Conservation (phyloP, 1,140 invertebrate genomes). For the Helicoverpa armigera region DNA sequence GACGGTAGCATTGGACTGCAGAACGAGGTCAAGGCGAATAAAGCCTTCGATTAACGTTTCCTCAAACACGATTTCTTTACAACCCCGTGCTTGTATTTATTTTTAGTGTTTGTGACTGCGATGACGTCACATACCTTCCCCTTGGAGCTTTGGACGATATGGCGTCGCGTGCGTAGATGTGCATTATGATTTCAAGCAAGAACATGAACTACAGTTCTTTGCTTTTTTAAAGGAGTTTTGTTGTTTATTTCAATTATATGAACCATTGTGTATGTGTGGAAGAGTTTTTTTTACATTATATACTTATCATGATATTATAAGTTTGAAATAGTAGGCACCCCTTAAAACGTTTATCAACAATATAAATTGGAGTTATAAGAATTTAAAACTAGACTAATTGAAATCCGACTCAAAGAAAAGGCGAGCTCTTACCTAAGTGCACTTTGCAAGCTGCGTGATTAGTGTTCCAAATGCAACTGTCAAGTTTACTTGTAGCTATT, state of each 20-base stretch:
- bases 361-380: neutral
- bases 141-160: conserved; percentile 17
- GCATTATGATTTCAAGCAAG: neutral
- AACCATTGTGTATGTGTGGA: too few relatives aligned
- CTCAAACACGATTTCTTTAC: conserved; percentile 51
- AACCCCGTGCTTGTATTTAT: conserved; percentile 44
- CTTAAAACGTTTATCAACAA: too few relatives aligned
- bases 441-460: neutral
- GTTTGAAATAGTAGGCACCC: too few relatives aligned
- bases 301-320: too few relatives aligned
- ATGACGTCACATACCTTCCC: conserved; percentile 32
- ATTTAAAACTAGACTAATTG: neutral
- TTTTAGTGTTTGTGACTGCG: conserved; percentile 19
- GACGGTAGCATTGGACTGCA: conserved; percentile 48
- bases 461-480: conserved; percentile 18
- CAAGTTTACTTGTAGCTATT: neutral
- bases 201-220: neutral
- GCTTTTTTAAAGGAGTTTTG: neutral
- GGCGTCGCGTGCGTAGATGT: conserved; percentile 30
- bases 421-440: neutral
- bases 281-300: too few relatives aligned
- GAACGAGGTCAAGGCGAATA: conserved; percentile 49
- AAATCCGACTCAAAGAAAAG: conserved; percentile 18
- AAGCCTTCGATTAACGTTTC: conserved; percentile 50
- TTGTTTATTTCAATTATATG: neutral